Base-by-base conservation (phyloP, 1,140 invertebrate genomes). In the Drosophila kurseongensis region DNA sequence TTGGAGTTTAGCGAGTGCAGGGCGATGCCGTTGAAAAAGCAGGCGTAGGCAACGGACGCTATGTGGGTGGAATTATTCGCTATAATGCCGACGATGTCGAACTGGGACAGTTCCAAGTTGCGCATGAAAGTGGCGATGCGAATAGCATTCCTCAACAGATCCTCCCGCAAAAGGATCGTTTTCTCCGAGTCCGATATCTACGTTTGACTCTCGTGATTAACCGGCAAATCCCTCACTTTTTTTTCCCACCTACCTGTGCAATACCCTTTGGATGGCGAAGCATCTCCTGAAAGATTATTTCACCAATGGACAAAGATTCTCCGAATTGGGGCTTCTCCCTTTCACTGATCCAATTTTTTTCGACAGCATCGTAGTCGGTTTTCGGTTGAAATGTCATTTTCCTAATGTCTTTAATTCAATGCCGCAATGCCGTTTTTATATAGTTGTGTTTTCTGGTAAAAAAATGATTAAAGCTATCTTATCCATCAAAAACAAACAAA, bases 1-100 rank as follows among this genome's bases (percentile, higher is more conserved):
- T 41, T 16, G 2, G 56, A 32, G 41, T 60, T 71, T 1, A 73
- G 48, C 0, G 68, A 23, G 35, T 71, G 78, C 0, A 80, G 47
- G 2, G 78, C 47, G 13, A 80, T 75, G 4, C 82, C 82, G 56
- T 83, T 84, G 41, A 86, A 84, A 8, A 80, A 80, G 23, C 81
- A 86, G 0, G 40, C 82, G 32, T 81, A 86, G 8, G 44, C 71
- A 0, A 84, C 74, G 8, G 82, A 65, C 12, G 44, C 48, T 0
- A 84, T 50, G 10, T 85, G 75, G 0, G 61, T 66, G 0, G 81
- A 73, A 40, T 85, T 86, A 23, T 75, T 42, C 0, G 74, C 82
- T 14, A 80, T 59, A 32, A 86, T 27, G 23, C 82, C 81, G 1
- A 86, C 78, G n/a, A 73, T 59, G 23, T 76, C 60, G 0, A 32